Conservation (phyloP, 92 coral and sea anemone genomes). For the Epizoanthus fatuus region DNA sequence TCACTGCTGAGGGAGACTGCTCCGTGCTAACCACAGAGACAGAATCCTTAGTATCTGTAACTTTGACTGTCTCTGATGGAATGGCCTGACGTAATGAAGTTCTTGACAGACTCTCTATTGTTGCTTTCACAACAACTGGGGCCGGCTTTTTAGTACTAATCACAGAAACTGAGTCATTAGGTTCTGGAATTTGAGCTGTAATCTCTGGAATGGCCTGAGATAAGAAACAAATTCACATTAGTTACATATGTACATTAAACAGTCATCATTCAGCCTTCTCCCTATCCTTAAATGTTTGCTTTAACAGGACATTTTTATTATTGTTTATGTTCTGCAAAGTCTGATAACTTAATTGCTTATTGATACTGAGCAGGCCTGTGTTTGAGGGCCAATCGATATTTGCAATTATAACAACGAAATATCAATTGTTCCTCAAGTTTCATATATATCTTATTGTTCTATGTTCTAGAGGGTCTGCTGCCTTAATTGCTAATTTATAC, state of each 20-base stretch:
- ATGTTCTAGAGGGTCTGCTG: too few relatives aligned
- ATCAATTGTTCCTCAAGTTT: too few relatives aligned
- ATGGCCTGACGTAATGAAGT: neutral
- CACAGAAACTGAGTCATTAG: neutral
- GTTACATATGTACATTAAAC: neutral
- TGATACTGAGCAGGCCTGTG: too few relatives aligned
- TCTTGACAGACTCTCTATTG: neutral
- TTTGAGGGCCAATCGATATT: too few relatives aligned
- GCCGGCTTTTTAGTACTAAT: neutral
- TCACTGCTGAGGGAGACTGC: neutral
- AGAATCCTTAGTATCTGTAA: neutral
- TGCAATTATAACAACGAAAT: too few relatives aligned
- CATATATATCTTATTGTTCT: too few relatives aligned
- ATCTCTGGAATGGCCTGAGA: neutral
- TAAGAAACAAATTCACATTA: neutral
- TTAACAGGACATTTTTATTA: too few relatives aligned
- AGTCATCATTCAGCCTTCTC: neutral
- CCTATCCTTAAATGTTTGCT: neutral
- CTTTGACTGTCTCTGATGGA: neutral
- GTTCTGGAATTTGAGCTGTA: neutral
- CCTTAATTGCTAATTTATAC: too few relatives aligned
- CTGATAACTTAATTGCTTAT: too few relatives aligned
- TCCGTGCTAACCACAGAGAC: neutral
- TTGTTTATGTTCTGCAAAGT: too few relatives aligned
- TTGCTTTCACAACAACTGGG: neutral